A percentile compares a stretch with the other conserved stretches of the same genome.
phyloP scores from a whole-genome alignment of 2,113 vertebrate genomes.

The Dasyornis broadbenti region DNA sequence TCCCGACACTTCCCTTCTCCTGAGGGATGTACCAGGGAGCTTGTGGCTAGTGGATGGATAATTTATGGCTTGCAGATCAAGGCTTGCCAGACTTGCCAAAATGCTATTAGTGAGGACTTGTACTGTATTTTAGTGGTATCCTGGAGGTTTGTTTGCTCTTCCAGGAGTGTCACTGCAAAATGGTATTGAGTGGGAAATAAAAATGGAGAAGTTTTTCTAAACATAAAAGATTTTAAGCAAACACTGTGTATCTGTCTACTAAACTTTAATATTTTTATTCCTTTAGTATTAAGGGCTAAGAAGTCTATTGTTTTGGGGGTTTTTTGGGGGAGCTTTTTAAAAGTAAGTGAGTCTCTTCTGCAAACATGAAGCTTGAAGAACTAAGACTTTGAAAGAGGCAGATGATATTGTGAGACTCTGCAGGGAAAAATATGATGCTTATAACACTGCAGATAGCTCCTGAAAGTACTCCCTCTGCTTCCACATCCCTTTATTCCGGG shows the following conservation, averaged over 20 bases:
- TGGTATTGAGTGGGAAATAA: background rate
- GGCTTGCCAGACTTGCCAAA: background rate
- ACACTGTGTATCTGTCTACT: background rate
- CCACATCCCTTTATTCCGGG: constrained; percentile 5
- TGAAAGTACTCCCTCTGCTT: constrained; percentile 31
- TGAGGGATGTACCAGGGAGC: background rate
- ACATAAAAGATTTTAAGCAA: background rate
- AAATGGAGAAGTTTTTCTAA: background rate
- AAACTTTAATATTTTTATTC: background rate
- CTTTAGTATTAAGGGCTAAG: background rate
- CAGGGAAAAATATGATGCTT: background rate
- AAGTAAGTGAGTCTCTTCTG: background rate
- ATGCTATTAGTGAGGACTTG: background rate
- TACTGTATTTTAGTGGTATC: background rate
- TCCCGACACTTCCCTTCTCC: background rate
- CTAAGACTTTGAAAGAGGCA: background rate
- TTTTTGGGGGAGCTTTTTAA: background rate
- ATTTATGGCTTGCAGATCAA: background rate
- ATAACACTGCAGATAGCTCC: background rate
- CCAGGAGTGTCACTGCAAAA: background rate
- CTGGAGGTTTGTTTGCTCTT: background rate
- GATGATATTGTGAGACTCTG: background rate
- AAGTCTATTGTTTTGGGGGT: background rate
- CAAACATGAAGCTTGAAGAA: background rate
- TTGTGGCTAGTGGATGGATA: background rate